phyloP scores from a whole-genome alignment of 2,888 invertebrate genomes.

The Clistopyga incitator region DNA sequence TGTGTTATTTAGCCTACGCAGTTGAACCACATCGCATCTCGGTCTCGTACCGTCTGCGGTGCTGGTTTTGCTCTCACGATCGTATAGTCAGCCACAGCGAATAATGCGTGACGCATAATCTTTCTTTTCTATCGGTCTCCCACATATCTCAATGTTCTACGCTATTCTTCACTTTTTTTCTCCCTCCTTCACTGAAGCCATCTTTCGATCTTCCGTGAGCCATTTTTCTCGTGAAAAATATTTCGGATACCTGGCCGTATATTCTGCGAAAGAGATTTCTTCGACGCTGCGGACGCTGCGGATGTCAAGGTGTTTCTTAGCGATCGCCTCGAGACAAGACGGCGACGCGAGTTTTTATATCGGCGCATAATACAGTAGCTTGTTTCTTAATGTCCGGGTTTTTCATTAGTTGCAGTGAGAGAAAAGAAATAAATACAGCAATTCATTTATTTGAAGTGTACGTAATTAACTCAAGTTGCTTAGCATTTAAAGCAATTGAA shows the following conservation, averaged over 20 bases:
- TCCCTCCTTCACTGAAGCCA: conserved; percentile 33
- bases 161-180: neutral
- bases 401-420: neutral
- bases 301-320: conserved; percentile 37
- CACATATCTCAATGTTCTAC: conserved; percentile 9
- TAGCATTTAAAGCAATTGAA: no score
- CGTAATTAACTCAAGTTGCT: no score
- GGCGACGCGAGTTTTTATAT: conserved; percentile 74
- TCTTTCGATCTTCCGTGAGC: conserved; percentile 42
- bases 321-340: conserved; percentile 76
- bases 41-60: conserved; percentile 27
- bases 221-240: conserved; percentile 59
- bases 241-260: conserved; percentile 42
- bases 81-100: conserved; percentile 48
- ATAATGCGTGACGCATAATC: conserved; percentile 74
- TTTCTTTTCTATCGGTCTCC: conserved; percentile 28
- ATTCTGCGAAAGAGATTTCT: conserved; percentile 50
- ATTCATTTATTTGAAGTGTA: no score
- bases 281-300: conserved; percentile 20
- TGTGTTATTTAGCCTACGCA: conserved; percentile 79
- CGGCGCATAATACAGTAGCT: conserved; percentile 40
- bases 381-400: neutral
- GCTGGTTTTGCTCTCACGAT: conserved; percentile 48
- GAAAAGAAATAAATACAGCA: no score
- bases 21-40: conserved; percentile 69